Evolutionary conservation across 2,113 vertebrate species (phyloP).

Genomic region (Psophia crepitans): DNA sequence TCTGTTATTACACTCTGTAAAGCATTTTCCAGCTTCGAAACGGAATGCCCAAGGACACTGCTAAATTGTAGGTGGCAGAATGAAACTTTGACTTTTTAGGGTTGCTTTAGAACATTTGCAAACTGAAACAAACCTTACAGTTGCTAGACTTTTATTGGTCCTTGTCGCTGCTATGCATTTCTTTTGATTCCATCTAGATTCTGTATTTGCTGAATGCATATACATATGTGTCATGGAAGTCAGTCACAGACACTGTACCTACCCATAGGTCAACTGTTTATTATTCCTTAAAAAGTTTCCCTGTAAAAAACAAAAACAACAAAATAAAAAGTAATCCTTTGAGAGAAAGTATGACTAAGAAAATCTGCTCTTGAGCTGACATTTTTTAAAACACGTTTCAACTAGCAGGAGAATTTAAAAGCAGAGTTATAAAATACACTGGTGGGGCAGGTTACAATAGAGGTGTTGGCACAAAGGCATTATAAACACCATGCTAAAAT

Average conservation of each 20-base stretch:
- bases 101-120: background rate
- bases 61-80: background rate
- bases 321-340: background rate
- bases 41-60: background rate
- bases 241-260: rapidly evolving
- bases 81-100: background rate
- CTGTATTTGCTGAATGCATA: background rate
- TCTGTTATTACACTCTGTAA: background rate
- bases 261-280: background rate
- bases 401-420: background rate
- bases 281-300: background rate
- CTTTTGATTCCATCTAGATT: background rate
- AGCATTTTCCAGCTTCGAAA: background rate
- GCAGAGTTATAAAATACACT: background rate
- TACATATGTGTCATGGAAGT: no score
- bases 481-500: background rate
- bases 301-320: no score
- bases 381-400: slow-evolving; percentile 37
- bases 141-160: background rate
- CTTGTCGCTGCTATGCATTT: background rate
- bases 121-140: background rate
- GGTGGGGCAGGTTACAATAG: background rate
- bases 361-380: background rate
- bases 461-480: slow-evolving; percentile 2
- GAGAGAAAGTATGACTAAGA: background rate